Base-by-base conservation (phyloP, 2,797 vertebrate species). In the Cossypha niveicapilla region DNA sequence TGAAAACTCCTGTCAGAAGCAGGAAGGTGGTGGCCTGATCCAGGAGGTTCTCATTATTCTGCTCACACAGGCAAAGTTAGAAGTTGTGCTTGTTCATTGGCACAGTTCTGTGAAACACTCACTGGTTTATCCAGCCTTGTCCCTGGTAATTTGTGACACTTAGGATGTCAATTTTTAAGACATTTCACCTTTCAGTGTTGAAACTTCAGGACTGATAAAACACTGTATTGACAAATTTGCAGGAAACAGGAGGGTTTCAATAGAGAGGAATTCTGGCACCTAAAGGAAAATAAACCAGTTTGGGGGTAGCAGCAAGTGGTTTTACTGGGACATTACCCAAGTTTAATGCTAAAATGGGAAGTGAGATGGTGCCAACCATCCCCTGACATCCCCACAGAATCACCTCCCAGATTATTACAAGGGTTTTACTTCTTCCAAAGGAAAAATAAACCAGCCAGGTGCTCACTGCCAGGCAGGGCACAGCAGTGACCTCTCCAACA, bases 351-450 rank as follows among this genome's bases (percentile, higher is more conserved):
- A 13, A 51, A 32, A 50, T 23, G 21, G 18, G 10, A 51, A 21
- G 13, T 1, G 54, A 92, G 75, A 23, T 0, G 4, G 35, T 63
- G 51, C 39, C 1, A 1, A 35, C 12, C 5, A 2, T 17, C 12
- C 51, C 22, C 3, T 30, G 45, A 56, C 56, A 32, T 4, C 3
- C 15, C 23, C 56, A 39, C n/a, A 37, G 37, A 44, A 44, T 0
- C 4, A 27, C 27, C 37, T 28, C 71, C 37, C 45, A 37, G 16
- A 16, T 28, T 3, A 19, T 1, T 37, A 53, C 15, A 53, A 13
- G 32, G 54, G 39, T 28, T 60, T 67, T 32, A 6, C 37, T 17
- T 8, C 45, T 39, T 11, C 6, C 62, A 53, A 32, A 75, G 23
- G 32, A n/a, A 45, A 60, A 67, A 35, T 6, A 3, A 66, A 60